These are phyloP conservation scores for Nasonia vitripennis DNA, from an alignment of 1,140 invertebrate genomes.

Conservation along the genomic window DNA sequence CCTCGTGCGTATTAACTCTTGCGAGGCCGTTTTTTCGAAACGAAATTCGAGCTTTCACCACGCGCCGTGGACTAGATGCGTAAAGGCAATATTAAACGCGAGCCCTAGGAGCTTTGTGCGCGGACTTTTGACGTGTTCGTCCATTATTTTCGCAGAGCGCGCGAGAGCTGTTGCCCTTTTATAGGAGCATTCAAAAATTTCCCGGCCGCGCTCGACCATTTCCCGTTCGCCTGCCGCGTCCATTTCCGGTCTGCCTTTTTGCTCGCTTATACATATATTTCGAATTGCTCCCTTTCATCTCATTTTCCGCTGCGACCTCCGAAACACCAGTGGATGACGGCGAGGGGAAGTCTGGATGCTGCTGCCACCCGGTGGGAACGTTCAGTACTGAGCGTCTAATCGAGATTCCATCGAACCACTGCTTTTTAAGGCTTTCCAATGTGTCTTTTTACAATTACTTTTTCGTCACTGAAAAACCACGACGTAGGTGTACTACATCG, in stretches of 20 bases:
- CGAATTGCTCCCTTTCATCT: conserved; percentile 13
- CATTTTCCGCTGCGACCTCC: neutral
- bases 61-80: neutral
- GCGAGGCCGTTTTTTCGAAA: neutral
- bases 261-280: neutral
- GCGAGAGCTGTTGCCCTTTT: neutral
- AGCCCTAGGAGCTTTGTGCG: neutral
- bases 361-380: neutral
- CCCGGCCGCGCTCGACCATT: neutral
- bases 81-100: neutral
- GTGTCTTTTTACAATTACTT: too few species aligned
- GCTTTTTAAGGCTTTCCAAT: neutral
- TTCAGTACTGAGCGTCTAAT: neutral
- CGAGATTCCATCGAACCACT: conserved; percentile 13
- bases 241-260: neutral
- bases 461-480: neutral
- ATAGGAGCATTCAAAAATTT: neutral
- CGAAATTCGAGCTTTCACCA: neutral
- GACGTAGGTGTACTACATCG: neutral
- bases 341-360: neutral
- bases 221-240: neutral
- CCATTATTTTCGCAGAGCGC: too few species aligned
- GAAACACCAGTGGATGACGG: neutral
- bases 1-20: neutral
- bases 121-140: neutral